Conservation (phyloP, 2,888 invertebrate genomes). For the Gastracanthus pulcherrimus region DNA sequence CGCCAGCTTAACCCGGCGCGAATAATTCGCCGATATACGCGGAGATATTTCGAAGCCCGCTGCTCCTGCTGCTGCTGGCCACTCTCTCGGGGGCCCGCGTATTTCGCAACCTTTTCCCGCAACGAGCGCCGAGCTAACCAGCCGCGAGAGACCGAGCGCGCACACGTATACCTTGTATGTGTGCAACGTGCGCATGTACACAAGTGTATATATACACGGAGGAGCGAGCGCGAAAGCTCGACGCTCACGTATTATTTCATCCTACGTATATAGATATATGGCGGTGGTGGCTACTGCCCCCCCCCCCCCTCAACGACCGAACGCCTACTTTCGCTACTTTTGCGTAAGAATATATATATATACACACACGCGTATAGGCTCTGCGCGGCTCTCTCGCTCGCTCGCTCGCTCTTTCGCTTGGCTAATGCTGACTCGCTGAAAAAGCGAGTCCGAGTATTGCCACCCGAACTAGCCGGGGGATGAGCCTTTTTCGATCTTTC, state of each 20-base stretch:
- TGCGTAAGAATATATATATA: conserved; percentile 70
- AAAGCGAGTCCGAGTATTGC: neutral
- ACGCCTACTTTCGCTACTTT: conserved; percentile 76
- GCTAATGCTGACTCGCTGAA: neutral
- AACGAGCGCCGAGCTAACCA: too few relatives aligned
- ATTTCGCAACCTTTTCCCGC: neutral
- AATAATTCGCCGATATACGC: neutral
- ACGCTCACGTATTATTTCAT: conserved; percentile 66
- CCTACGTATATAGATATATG: conserved; percentile 49
- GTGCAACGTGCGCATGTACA: neutral
- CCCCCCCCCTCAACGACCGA: conserved; percentile 15
- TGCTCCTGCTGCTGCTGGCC: too few relatives aligned
- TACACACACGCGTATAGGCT: neutral
- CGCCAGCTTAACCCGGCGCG: too few relatives aligned
- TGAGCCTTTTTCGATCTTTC: neutral
- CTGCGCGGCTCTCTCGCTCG: neutral
- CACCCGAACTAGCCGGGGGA: neutral
- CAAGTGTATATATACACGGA: conserved; percentile 39
- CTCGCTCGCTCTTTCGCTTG: neutral
- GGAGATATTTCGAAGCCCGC: neutral
- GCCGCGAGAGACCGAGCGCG: too few relatives aligned
- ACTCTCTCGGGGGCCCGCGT: neutral
- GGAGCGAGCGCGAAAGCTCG: conserved; percentile 38
- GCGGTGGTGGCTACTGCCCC: neutral
- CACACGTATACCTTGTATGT: too few relatives aligned